Conservation (phyloP, 2,888 invertebrate genomes). For the Elaeidobius kamerunicus region DNA sequence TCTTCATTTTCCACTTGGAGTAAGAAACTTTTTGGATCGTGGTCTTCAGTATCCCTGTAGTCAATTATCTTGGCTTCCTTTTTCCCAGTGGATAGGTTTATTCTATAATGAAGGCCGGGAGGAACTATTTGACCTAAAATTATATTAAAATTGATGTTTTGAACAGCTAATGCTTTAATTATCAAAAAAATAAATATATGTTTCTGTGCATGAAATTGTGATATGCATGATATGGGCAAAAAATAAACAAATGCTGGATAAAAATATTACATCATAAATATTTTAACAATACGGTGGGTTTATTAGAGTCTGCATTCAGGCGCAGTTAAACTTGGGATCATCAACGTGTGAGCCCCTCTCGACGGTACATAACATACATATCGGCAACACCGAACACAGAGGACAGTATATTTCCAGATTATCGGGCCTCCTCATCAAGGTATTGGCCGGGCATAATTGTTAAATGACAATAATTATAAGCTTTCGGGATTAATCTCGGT, state of each 20-base stretch:
- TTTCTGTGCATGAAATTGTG: too few relatives aligned
- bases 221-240: too few relatives aligned
- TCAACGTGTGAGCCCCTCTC: too few relatives aligned
- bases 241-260: neutral
- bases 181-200: too few relatives aligned
- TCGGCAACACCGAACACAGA: neutral
- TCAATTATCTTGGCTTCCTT: slow-evolving; percentile 73
- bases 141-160: neutral
- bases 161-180: too few relatives aligned
- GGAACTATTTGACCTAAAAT: slow-evolving; percentile 67
- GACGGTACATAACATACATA: too few relatives aligned
- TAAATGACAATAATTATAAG: slow-evolving; percentile 24
- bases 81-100: slow-evolving; percentile 71
- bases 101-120: slow-evolving; percentile 68
- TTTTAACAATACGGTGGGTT: slow-evolving; percentile 17
- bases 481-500: slow-evolving; percentile 18
- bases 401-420: slow-evolving; percentile 20
- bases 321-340: slow-evolving; percentile 4
- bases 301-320: slow-evolving; percentile 12
- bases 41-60: slow-evolving; percentile 43
- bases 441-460: slow-evolving; percentile 16
- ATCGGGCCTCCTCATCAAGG: slow-evolving; percentile 17
- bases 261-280: slow-evolving; percentile 10
- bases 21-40: slow-evolving; percentile 11
- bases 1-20: slow-evolving; percentile 33